Evolutionary conservation across 2,888 invertebrate species (phyloP), one percentile per base, ranked within the genome.

Genomic region (Pammene aurita): DNA sequence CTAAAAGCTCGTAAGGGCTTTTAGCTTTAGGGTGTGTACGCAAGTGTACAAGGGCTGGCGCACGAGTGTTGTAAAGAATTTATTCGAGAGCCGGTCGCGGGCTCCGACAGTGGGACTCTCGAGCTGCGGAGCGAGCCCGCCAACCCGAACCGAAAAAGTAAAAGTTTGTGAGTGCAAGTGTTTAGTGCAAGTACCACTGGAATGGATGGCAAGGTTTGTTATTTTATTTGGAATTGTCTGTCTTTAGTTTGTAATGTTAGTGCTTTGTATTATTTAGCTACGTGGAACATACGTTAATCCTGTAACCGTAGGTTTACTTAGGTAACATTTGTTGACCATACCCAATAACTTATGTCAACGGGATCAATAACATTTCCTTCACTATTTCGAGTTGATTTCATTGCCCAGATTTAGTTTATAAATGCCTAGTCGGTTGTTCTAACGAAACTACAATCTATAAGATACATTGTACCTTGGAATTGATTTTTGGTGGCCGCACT

Each of bases 41-140:
- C 82, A 88, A 87, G 74, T 84, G 89, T 92, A 89, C 90, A 88
- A n/a, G 89, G 87, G 87, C 86, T 86, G 78, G 84, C 84, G 79
- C 80, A 89, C 90, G 90, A 89, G 90, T 85, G 86, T 87, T 85
- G 85, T 87, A 87, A 88, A 90, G 88, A 90, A 90, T 89, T 87
- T 89, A 87, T 89, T 89, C 87, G 87, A 86, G 89, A 87, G 87
- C 80, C 84, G 83, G 81, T 82, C 84, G 84, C 82, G 82, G 82
- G 82, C 83, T 78, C 82, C 81, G 78, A 78, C 83, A 85, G 86
- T 84, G 83, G 75, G 72, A 75, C 76, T 76, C 72, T 73, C 76
- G 80, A 76, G 79, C 75, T 75, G 73, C 73, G 72, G 75, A 72
- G 73, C 73, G 74, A 73, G 74, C 78, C 72, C 72, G 74, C 26